A percentile compares a stretch with the other conserved stretches of the same genome.
These are phyloP conservation scores for Spisula solida DNA, from an alignment of 2,888 invertebrate species.

Conservation along the genomic window DNA sequence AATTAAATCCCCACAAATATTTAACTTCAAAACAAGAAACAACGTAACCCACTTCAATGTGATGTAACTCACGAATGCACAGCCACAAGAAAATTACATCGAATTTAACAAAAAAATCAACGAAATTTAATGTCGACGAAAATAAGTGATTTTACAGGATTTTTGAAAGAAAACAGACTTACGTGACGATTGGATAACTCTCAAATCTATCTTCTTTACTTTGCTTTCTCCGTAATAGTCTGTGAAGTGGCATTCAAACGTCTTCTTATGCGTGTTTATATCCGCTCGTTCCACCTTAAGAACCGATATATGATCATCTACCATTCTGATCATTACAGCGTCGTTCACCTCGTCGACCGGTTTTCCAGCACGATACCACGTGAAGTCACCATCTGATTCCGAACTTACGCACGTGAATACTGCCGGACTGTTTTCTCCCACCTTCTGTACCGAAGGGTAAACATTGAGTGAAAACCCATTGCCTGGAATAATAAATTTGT, in stretches of 20 bases:
- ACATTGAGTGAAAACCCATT: neutral
- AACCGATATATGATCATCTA: constrained; percentile 31
- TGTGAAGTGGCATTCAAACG: constrained; percentile 39
- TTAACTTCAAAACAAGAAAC: no score
- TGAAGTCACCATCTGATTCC: constrained; percentile 19
- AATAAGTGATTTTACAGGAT: neutral
- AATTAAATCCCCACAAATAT: no score
- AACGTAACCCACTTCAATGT: no score
- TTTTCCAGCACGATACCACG: constrained; percentile 35
- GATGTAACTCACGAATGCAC: no score
- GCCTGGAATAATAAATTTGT: neutral
- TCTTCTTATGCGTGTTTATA: constrained; percentile 41
- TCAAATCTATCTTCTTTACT: neutral
- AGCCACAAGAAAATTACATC: no score
- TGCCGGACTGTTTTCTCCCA: constrained; percentile 44
- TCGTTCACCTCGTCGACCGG: constrained; percentile 42
- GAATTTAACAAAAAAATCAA: no score
- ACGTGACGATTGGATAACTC: constrained; percentile 26
- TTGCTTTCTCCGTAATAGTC: neutral
- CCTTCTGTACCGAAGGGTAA: constrained; percentile 46
- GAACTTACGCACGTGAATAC: constrained; percentile 59
- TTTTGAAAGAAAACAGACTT: neutral
- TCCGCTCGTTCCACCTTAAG: constrained; percentile 42
- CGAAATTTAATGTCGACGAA: no score
- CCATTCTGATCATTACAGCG: constrained; percentile 9